These are phyloP conservation scores for Macroglossus sobrinus DNA, from an alignment of 2,113 vertebrate genomes.

Conservation along the genomic window DNA sequence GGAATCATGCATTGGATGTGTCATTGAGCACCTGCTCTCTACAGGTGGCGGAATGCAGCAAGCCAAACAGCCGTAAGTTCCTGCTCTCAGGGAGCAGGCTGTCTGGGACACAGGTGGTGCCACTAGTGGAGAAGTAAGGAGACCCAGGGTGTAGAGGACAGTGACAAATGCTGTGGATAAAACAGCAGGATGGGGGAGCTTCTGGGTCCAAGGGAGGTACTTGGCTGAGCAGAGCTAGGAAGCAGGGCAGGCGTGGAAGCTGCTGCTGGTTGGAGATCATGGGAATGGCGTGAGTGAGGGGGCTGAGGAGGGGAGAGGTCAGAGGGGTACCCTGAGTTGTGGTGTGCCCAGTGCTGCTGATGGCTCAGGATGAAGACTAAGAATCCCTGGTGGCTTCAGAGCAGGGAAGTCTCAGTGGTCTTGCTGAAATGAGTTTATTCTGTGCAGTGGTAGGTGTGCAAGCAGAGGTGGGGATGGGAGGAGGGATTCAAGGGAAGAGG, in stretches of 20 bases:
- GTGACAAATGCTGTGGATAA: neutral
- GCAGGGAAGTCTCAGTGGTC: rapidly evolving
- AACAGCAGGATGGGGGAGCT: neutral
- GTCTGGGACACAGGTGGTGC: neutral
- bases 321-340: neutral
- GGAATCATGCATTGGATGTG: neutral
- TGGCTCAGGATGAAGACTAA: rapidly evolving
- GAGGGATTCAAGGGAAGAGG: neutral
- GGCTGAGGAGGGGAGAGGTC: neutral
- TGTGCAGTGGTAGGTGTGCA: rapidly evolving
- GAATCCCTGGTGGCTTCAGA: neutral
- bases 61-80: neutral
- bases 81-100: neutral
- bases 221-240: neutral
- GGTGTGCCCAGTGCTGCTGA: rapidly evolving
- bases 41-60: neutral
- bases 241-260: neutral
- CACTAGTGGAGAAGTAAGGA: neutral
- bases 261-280: neutral
- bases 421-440: neutral
- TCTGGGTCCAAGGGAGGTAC: neutral
- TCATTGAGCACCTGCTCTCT: neutral
- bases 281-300: neutral
- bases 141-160: neutral
- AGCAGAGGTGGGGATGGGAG: rapidly evolving